These are phyloP conservation scores for Eciton burchellii DNA, from an alignment of 1,140 invertebrate genomes.

Conservation along the genomic window DNA sequence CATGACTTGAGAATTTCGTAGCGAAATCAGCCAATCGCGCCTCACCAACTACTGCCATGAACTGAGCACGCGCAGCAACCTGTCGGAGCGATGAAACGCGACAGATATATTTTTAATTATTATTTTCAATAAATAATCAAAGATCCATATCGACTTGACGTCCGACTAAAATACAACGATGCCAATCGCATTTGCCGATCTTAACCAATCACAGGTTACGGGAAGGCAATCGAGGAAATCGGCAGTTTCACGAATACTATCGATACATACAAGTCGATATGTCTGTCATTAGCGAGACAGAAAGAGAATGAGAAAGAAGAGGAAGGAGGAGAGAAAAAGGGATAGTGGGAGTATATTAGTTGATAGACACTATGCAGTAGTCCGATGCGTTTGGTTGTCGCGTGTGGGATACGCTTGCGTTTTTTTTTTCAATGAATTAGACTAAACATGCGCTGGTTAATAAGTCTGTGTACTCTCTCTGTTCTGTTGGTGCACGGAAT, in stretches of 20 bases:
- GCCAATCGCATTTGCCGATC: background rate
- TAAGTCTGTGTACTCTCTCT: constrained; percentile 29
- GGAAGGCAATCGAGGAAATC: background rate
- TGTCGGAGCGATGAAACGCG: background rate
- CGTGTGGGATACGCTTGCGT: background rate
- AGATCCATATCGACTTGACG: background rate
- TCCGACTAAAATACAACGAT: background rate
- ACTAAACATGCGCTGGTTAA: constrained; percentile 45
- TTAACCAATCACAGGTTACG: background rate
- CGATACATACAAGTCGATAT: background rate
- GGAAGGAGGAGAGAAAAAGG: no score
- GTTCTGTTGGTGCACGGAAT: constrained; percentile 35
- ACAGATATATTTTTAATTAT: background rate
- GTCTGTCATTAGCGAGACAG: background rate
- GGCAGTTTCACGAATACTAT: background rate
- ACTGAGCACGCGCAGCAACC: background rate
- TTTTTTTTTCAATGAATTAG: constrained; percentile 46
- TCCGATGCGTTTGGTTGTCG: constrained; percentile 21
- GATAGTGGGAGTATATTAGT: background rate
- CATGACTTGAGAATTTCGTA: no score
- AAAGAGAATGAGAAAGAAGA: background rate
- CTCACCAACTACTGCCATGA: background rate
- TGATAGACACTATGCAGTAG: constrained; percentile 21
- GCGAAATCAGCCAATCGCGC: background rate
- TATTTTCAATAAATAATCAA: background rate